Evolutionary conservation across 2,113 vertebrate genomes (phyloP).

Genomic region (Salvelinus fontinalis): DNA sequence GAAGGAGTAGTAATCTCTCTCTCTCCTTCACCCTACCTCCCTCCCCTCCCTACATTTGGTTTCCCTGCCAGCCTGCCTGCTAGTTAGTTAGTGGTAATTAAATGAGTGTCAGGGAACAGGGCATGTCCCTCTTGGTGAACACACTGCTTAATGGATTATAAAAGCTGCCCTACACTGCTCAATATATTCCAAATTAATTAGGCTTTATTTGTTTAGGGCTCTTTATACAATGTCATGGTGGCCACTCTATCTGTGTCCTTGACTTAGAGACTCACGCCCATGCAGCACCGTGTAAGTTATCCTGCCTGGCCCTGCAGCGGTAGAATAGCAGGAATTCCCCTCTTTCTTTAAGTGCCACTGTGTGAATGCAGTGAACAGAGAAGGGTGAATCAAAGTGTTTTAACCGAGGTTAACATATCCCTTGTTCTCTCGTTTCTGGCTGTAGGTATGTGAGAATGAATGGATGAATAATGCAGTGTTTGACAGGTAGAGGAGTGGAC

Average conservation of each 20-base stretch:
- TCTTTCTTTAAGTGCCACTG: constrained; percentile 48
- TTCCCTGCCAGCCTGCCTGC: neutral
- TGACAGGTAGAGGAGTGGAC: constrained; percentile 39
- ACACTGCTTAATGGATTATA: constrained; percentile 33
- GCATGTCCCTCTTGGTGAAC: constrained; percentile 6
- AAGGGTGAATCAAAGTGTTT: constrained; percentile 20
- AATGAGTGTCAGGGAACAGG: constrained; percentile 24
- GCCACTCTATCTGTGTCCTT: neutral
- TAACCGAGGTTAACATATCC: constrained; percentile 38
- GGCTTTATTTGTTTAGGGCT: constrained; percentile 4
- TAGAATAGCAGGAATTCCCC: constrained; percentile 59
- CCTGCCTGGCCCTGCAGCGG: constrained; percentile 51
- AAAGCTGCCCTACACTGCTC: constrained; percentile 26
- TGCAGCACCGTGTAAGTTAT: neutral
- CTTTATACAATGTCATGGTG: constrained; percentile 4
- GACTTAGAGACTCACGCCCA: constrained; percentile 2
- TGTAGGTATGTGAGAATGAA: constrained; percentile 17
- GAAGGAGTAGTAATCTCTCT: constrained; percentile 6
- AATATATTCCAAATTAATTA: constrained; percentile 25
- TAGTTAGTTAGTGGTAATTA: constrained; percentile 49
- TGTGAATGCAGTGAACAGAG: constrained; percentile 38
- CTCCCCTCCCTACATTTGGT: neutral
- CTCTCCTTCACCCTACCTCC: neutral
- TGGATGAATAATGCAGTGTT: constrained; percentile 46
- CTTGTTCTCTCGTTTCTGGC: constrained; percentile 12